Percentiles rank a stretch among this genome's conserved stretches.
These are phyloP conservation scores for Platyscapa corneri DNA, from an alignment of 1,140 invertebrate genomes.

Conservation along the genomic window DNA sequence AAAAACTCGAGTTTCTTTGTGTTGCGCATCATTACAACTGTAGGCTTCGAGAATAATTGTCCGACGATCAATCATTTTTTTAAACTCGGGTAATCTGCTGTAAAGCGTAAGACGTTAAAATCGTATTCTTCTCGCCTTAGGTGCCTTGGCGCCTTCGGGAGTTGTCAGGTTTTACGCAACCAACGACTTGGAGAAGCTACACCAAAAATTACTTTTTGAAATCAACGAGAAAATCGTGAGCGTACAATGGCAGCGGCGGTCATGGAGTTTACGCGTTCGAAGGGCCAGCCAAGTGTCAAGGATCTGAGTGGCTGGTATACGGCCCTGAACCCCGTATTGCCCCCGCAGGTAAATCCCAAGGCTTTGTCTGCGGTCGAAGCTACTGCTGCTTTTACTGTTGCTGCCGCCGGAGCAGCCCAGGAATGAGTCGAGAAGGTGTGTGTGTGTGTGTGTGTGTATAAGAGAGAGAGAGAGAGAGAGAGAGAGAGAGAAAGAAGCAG, in stretches of 20 bases:
- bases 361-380: conserved; percentile 41
- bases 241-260: not conserved
- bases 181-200: not conserved
- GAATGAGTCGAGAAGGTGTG: not conserved
- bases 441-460: too few species aligned
- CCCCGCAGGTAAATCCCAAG: conserved; percentile 42
- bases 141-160: not conserved
- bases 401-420: not conserved
- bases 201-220: not conserved
- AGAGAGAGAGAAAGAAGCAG: not conserved
- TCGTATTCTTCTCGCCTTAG: not conserved
- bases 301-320: conserved; percentile 38
- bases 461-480: conserved; percentile 17
- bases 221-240: not conserved
- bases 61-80: too few species aligned
- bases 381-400: not conserved
- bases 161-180: not conserved
- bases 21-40: too few species aligned
- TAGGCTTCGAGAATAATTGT: too few species aligned
- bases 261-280: too few species aligned
- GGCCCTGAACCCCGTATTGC: conserved; percentile 36
- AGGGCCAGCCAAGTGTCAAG: conserved; percentile 3
- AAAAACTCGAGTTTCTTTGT: too few species aligned
- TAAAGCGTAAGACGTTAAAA: too few species aligned
- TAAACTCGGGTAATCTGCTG: too few species aligned